Base-by-base conservation (phyloP, 2,113 vertebrate genomes). In the Eulemur macaco region DNA sequence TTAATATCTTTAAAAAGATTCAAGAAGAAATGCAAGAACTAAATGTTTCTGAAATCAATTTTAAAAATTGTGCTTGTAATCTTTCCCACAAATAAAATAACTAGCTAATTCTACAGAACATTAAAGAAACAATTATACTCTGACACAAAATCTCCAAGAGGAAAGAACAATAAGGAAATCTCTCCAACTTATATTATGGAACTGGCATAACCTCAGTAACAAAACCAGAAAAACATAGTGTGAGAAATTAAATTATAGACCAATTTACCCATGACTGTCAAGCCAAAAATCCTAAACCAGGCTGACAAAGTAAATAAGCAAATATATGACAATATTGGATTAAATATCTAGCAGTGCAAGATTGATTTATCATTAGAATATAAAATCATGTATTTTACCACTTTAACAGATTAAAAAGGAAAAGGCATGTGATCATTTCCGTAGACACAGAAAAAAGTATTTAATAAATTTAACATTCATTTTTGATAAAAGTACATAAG, bases 211-310 rank as follows among this genome's bases (percentile, higher is more conserved):
- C 5, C 5, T 42, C 8, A 50, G 18, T 8, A 81, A 64, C 10
- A 92, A 71, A 64, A 64, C 8, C 45, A 81, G 54, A 15, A 66
- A 92, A 87, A 10, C 1, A 27, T 14, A 58, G 23, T 34, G 25
- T 29, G 63, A 96, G 37, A 81, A 92, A 84, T 87, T 60, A n/a
- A 82, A 87, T 87, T 86, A 82, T 21, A 82, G 74, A 20, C 9
- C 50, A 81, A 52, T 39, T 93, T 52, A 45, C 2, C 15, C n/a
- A 39, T 52, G 50, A 85, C 47, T 3, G 8, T 66, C 23, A 89
- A 47, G 37, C 31, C 76, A 68, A 86, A 86, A 93, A 29, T 77
- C 20, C 58, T 89, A 52, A 93, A 58, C 6, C 3, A 50, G 86
- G 11, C 31, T 76, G 39, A 8, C 12, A 68, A 56, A 50, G 17